Evolutionary conservation across 1,140 invertebrate genomes (phyloP), one percentile per base, ranked within the genome.

Genomic region (Pseudoatta argentina): DNA sequence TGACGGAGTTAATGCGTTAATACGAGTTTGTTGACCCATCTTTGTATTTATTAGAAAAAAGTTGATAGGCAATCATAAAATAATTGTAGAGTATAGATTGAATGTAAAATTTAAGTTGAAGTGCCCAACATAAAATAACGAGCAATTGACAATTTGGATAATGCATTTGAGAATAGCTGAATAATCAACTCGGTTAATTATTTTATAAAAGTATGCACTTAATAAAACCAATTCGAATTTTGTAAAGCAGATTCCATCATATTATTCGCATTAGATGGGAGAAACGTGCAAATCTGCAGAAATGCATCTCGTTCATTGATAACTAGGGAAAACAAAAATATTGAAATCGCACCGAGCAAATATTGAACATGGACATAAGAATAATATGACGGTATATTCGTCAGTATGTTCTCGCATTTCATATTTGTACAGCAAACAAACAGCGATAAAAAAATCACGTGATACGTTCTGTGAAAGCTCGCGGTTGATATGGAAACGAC

Each of bases 251-350:
- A 8, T n/a, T 71, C 30, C 34, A 24, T 72, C 34, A 44, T 61
- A 82, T 44, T 59, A 14, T 21, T 44, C 4, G 27, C 24, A 63
- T 83, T 48, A 73, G 39, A 61, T 51, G 34, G 27, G 24, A 34
- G 10, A 73, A 61, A 51, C n/a, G 69, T 73, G 55, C 27, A 71
- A 75, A 75, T 75, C 69, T 61, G 39, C 69, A 34, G n/a, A 44
- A 61, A 75, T 59, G 79, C 66, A 82, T 73, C 55, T 73, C 67
- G 69, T 39, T 57, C 39, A 83, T 75, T 83, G 79, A 73, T 83
- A 83, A 75, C 79, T 34, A 82, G 3, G 66, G 79, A 82, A 83
- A 83, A 83, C 79, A 83, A 73, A 83, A 83, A 83, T 83, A 83
- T 83, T 83, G 79, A 83, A 83, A 83, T 83, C 69, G 24, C 79